A percentile compares a stretch with the other conserved stretches of the same genome.
Conservation (phyloP, 2,888 invertebrate genomes). For the Brachypalpus laphriformis region DNA sequence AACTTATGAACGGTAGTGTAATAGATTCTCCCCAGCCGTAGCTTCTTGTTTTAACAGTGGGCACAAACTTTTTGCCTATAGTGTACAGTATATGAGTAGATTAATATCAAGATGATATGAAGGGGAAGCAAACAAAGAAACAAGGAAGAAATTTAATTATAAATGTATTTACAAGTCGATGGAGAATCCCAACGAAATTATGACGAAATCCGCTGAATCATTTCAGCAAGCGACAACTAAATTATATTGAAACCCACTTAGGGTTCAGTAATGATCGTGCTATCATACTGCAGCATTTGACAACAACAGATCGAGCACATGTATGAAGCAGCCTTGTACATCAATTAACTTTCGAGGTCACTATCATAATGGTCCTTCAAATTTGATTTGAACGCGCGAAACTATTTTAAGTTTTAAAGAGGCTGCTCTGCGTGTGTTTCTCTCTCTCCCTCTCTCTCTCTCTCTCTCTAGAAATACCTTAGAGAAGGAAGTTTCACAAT, state of each 20-base stretch:
- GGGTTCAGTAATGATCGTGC: background rate
- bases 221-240: background rate
- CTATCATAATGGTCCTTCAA: conserved; percentile 38
- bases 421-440: background rate
- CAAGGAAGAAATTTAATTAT: background rate
- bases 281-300: background rate
- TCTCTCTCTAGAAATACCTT: background rate
- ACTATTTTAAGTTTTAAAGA: conserved; percentile 36
- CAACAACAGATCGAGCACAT: background rate
- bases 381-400: conserved; percentile 17
- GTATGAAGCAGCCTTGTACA: conserved; percentile 34
- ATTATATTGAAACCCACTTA: background rate
- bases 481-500: conserved; percentile 8
- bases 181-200: background rate
- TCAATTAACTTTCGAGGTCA: conserved; percentile 44
- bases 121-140: background rate
- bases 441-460: background rate
- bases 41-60: no score
- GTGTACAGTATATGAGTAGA: no score
- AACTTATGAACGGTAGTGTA: no score
- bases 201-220: conserved; percentile 16
- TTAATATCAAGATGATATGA: background rate
- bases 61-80: no score
- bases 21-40: no score
- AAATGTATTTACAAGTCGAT: background rate